phyloP scores from a whole-genome alignment of 2,888 invertebrate genomes.

The Drosophila diplacantha region DNA sequence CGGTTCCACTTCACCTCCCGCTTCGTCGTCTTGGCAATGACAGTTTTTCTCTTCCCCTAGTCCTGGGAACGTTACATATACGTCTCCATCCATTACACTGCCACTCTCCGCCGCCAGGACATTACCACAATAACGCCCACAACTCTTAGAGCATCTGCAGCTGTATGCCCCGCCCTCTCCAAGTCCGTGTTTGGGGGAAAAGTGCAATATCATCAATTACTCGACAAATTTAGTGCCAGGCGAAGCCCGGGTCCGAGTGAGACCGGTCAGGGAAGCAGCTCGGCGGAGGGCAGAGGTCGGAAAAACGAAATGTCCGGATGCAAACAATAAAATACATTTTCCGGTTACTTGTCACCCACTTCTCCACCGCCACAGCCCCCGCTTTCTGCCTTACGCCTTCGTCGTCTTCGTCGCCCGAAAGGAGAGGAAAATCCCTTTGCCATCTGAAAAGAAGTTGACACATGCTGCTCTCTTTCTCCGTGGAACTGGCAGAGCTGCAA shows the following conservation, averaged over 20 bases:
- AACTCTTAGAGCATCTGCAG: slow-evolving; percentile 35
- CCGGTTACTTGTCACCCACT: slow-evolving; percentile 76
- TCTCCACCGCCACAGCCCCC: slow-evolving; percentile 44
- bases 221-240: slow-evolving; percentile 65
- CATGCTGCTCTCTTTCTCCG: slow-evolving; percentile 55
- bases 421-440: slow-evolving; percentile 38
- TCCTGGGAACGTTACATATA: slow-evolving; percentile 6
- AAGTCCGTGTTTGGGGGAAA: slow-evolving; percentile 26
- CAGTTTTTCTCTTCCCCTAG: slow-evolving; percentile 16
- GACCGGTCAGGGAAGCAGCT: slow-evolving; percentile 14
- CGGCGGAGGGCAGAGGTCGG: slow-evolving; percentile 32
- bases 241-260: slow-evolving; percentile 10
- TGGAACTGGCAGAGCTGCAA: slow-evolving; percentile 36
- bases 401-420: slow-evolving; percentile 9
- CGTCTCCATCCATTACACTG: slow-evolving; percentile 36
- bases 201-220: slow-evolving; percentile 73
- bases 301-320: slow-evolving; percentile 70
- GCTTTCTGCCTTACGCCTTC: slow-evolving; percentile 11
- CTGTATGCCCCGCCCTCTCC: slow-evolving; percentile 4
- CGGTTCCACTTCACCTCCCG: not conserved
- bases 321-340: slow-evolving; percentile 77
- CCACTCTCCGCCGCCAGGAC: slow-evolving; percentile 41
- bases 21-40: slow-evolving; percentile 5
- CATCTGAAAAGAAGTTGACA: slow-evolving; percentile 61
- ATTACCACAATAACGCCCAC: slow-evolving; percentile 44